A percentile compares a stretch with the other conserved stretches of the same genome.
These are phyloP conservation scores for Lagodon rhomboides DNA, from an alignment of 2,797 vertebrate species.

Conservation along the genomic window DNA sequence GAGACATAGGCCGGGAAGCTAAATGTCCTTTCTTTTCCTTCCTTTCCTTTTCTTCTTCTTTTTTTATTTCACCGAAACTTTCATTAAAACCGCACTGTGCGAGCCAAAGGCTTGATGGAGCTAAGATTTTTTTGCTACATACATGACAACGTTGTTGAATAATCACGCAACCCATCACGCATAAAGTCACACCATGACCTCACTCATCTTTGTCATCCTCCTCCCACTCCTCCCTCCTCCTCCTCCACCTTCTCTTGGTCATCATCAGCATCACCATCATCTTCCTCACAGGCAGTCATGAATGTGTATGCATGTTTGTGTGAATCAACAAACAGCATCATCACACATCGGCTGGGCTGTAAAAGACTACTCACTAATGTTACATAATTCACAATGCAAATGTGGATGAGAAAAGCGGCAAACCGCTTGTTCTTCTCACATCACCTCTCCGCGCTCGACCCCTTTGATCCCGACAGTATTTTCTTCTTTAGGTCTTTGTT, in stretches of 20 bases:
- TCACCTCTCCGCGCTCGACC: not conserved
- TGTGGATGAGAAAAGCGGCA: slow-evolving; percentile 6
- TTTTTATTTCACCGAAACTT: no score
- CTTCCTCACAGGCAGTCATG: not conserved
- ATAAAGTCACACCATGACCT: slow-evolving; percentile 59
- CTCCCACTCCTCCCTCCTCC: slow-evolving; percentile 32
- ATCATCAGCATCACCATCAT: slow-evolving; percentile 47
- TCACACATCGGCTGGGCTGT: not conserved
- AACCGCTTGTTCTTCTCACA: not conserved
- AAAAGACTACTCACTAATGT: not conserved
- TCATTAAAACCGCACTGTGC: not conserved
- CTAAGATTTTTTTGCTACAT: no score
- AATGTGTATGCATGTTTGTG: slow-evolving; percentile 15
- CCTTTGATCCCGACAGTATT: slow-evolving; percentile 16
- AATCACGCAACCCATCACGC: slow-evolving; percentile 34
- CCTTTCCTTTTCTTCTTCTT: not conserved
- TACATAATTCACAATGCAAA: slow-evolving; percentile 21
- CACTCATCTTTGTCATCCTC: slow-evolving; percentile 44
- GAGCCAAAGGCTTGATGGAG: not conserved
- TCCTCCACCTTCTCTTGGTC: slow-evolving; percentile 13
- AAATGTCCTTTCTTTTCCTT: slow-evolving; percentile 19
- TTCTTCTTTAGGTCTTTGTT: slow-evolving; percentile 32
- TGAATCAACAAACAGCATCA: slow-evolving; percentile 1
- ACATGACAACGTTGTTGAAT: slow-evolving; percentile 15
- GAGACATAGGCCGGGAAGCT: not conserved